Conservation (phyloP, 1,140 invertebrate genomes). For the Battus philenor region DNA sequence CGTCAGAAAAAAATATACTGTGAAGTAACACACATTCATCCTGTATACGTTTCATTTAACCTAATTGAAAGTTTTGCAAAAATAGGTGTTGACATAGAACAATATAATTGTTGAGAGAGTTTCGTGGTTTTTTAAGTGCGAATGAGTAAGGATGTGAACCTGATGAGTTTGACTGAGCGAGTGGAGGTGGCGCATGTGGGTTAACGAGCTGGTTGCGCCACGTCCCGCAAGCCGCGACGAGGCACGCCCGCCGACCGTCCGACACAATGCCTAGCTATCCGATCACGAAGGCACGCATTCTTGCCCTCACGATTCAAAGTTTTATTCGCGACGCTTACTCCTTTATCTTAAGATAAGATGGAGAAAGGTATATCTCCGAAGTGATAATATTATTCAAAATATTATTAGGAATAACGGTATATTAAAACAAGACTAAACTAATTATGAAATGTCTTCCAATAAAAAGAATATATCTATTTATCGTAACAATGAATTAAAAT, state of each 20-base stretch:
- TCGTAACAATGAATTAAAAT: too few species aligned
- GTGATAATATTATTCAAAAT: too few species aligned
- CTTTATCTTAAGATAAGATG: conserved; percentile 2
- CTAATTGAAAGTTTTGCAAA: neutral
- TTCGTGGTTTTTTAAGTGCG: conserved; percentile 15
- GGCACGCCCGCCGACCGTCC: conserved; percentile 13
- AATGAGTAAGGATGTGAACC: conserved; percentile 32
- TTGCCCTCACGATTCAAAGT: conserved; percentile 4
- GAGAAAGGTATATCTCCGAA: too few species aligned
- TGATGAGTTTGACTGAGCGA: conserved; percentile 29
- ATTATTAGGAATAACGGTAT: too few species aligned
- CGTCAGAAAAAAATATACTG: too few species aligned
- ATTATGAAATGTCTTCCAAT: too few species aligned
- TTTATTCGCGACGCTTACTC: conserved; percentile 9
- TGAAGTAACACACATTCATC: too few species aligned
- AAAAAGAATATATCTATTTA: too few species aligned
- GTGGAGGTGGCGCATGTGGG: conserved; percentile 43
- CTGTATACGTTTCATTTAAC: too few species aligned
- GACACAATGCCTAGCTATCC: conserved; percentile 24
- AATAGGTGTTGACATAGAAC: neutral
- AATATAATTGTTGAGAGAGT: neutral
- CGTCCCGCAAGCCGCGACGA: conserved; percentile 22
- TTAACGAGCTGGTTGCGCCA: conserved; percentile 58
- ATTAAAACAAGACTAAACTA: too few species aligned
- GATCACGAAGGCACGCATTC: conserved; percentile 29